Evolutionary conservation across 2,113 vertebrate species (phyloP).

Genomic region (Larimichthys polyactis): DNA sequence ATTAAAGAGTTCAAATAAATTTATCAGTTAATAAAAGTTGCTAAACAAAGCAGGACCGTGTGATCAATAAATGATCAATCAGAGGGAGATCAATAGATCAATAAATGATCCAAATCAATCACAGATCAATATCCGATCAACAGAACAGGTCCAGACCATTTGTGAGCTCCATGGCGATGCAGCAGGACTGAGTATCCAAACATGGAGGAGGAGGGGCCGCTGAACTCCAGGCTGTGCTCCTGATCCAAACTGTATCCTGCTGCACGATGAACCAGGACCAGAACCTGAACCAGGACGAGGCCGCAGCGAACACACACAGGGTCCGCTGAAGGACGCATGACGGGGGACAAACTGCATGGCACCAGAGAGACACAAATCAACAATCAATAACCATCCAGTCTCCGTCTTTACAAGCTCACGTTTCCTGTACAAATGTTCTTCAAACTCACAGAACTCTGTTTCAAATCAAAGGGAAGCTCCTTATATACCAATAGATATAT

Average conservation of each 20-base stretch:
- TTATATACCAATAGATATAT: too few relatives aligned
- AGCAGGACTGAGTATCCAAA: constrained; percentile 95
- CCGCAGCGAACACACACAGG: not conserved
- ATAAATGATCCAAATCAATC: not conserved
- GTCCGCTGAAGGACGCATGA: constrained; percentile 40
- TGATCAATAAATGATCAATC: not conserved
- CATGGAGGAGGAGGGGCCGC: constrained; percentile 83
- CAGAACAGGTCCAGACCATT: constrained; percentile 84
- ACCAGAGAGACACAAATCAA: constrained; percentile 8
- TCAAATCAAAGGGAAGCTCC: too few relatives aligned
- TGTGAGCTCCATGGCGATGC: constrained; percentile 82
- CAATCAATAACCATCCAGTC: not conserved
- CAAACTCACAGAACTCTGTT: too few relatives aligned
- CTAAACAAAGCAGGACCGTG: too few relatives aligned
- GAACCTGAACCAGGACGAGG: constrained; percentile 29
- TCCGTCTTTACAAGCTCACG: not conserved
- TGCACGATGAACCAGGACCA: constrained; percentile 46
- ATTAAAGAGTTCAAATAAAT: too few relatives aligned
- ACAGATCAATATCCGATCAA: not conserved
- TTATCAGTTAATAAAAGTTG: too few relatives aligned
- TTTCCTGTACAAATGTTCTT: too few relatives aligned
- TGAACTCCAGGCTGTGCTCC: constrained; percentile 83
- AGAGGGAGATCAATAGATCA: not conserved
- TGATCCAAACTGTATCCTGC: constrained; percentile 90
- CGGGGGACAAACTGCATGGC: constrained; percentile 32